A percentile compares a stretch with the other conserved stretches of the same genome.
These are phyloP conservation scores for Thalassarche chlororhynchos DNA, from an alignment of 2,113 vertebrate species.

Conservation along the genomic window DNA sequence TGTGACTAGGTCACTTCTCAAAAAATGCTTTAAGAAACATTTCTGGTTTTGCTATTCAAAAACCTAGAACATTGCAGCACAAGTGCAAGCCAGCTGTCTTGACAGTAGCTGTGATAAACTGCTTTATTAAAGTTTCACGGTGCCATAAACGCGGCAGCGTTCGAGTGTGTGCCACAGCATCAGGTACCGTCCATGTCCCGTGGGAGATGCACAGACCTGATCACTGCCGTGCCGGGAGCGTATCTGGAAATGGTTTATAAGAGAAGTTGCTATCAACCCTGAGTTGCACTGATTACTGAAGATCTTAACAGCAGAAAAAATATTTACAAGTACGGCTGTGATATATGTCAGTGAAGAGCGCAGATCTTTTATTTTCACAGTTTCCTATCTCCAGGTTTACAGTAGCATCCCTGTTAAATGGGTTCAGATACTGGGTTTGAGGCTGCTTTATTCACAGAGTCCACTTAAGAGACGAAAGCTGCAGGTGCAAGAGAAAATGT, in stretches of 20 bases:
- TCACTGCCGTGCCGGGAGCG: accelerated
- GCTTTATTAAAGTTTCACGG: neutral
- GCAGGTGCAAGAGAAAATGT: neutral
- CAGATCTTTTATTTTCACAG: neutral
- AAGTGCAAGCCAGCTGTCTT: neutral
- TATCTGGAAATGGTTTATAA: neutral
- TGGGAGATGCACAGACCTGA: neutral
- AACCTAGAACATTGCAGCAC: neutral
- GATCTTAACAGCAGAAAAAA: neutral
- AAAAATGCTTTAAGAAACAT: neutral
- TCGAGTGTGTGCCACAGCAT: neutral
- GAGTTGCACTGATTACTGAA: neutral
- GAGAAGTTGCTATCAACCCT: neutral
- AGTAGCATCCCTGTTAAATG: neutral
- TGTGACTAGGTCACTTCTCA: accelerated
- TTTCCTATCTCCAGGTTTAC: neutral
- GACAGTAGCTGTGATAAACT: neutral
- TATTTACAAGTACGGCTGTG: neutral
- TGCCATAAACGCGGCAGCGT: accelerated
- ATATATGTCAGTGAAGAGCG: neutral
- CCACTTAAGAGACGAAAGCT: neutral
- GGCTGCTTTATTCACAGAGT: neutral
- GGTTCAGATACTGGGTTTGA: neutral
- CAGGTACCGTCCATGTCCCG: accelerated
- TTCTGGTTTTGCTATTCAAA: neutral